These are phyloP conservation scores for Sebastes steindachneri DNA, from an alignment of 2,797 vertebrate species.

Conservation along the genomic window DNA sequence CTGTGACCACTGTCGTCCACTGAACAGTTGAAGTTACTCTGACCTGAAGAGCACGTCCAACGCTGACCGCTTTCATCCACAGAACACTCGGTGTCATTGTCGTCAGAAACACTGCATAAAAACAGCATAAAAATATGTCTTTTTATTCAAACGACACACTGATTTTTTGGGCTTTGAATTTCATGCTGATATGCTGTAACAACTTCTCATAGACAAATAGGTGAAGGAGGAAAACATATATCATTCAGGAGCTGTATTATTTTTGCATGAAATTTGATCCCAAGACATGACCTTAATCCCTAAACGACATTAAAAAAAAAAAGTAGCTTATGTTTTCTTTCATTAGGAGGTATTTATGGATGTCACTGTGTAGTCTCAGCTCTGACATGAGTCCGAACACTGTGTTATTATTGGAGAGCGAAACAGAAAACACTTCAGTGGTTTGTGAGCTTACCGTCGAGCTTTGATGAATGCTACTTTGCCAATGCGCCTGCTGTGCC, in stretches of 20 bases:
- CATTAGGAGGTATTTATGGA: background rate
- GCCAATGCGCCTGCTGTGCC: slow-evolving; percentile 61
- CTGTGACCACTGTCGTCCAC: slow-evolving; percentile 44
- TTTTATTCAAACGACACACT: background rate
- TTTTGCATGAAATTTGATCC: background rate
- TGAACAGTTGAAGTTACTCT: slow-evolving; percentile 68
- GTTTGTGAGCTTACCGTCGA: slow-evolving; percentile 64
- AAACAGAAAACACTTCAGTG: background rate
- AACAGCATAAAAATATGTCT: background rate
- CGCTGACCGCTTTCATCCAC: slow-evolving; percentile 12
- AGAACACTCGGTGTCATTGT: slow-evolving; percentile 11
- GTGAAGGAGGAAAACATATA: background rate
- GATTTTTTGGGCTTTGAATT: background rate
- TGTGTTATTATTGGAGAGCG: slow-evolving; percentile 20
- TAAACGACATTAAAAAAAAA: background rate
- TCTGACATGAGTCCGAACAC: slow-evolving; percentile 9
- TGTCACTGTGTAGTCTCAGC: slow-evolving; percentile 3
- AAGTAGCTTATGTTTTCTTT: background rate
- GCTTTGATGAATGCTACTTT: slow-evolving; percentile 69
- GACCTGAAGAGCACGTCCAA: slow-evolving; percentile 63
- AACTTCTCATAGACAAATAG: background rate
- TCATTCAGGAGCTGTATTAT: background rate
- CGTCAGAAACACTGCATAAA: slow-evolving; percentile 11
- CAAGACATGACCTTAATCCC: background rate
- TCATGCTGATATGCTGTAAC: background rate